Percentiles rank a stretch among this genome's conserved stretches.
These are phyloP conservation scores for Nycticryphes semicollaris DNA, from an alignment of 2,113 vertebrate species.

Conservation along the genomic window DNA sequence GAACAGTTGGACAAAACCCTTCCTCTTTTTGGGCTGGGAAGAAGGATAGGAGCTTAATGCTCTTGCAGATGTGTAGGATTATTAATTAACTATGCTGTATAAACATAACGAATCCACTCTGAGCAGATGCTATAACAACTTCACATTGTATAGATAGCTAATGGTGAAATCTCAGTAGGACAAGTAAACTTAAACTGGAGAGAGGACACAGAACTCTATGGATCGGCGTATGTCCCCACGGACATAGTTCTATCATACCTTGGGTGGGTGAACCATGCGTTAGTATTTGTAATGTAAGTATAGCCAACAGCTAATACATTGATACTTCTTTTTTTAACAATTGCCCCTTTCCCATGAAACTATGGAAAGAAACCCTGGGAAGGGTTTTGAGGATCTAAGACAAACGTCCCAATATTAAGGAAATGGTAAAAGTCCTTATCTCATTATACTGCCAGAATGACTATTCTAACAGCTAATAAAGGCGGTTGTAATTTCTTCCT, in stretches of 20 bases:
- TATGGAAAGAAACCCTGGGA: background rate
- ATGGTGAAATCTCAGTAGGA: background rate
- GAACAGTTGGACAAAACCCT: background rate
- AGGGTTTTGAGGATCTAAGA: conserved; percentile 19
- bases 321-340: background rate
- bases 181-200: background rate
- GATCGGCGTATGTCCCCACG: background rate
- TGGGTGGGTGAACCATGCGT: background rate
- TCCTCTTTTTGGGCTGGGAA: background rate
- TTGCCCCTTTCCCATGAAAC: background rate
- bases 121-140: background rate
- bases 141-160: background rate
- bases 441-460: background rate
- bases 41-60: background rate
- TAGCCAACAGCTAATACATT: background rate
- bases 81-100: background rate
- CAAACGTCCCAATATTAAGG: background rate
- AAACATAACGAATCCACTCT: background rate
- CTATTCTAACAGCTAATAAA: conserved; percentile 28
- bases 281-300: background rate
- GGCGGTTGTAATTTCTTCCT: conserved; percentile 56
- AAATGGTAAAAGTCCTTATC: background rate
- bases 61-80: background rate
- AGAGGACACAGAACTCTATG: background rate
- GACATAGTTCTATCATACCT: background rate